phyloP scores from a whole-genome alignment of 2,888 invertebrate genomes.

The Leucophora obtusa region DNA sequence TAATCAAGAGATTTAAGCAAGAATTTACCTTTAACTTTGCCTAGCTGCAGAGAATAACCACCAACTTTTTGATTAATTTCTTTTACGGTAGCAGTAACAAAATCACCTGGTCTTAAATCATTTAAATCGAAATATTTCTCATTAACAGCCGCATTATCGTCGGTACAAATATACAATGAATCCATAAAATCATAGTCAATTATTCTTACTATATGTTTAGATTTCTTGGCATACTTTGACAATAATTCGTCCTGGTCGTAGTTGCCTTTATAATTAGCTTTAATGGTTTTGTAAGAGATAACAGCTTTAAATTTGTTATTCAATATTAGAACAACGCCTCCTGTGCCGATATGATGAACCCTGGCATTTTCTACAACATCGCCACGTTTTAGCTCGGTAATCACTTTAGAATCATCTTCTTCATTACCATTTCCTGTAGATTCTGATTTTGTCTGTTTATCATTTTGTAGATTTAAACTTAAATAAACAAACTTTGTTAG shows the following conservation, averaged over 20 bases:
- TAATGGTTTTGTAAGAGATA: slow-evolving; percentile 74
- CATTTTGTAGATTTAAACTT: slow-evolving; percentile 77
- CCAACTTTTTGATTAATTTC: slow-evolving; percentile 79
- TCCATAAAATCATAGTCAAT: slow-evolving; percentile 84
- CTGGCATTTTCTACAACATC: slow-evolving; percentile 81
- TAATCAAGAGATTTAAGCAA: too few species aligned
- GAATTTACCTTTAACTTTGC: slow-evolving; percentile 79
- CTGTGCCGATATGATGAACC: slow-evolving; percentile 78
- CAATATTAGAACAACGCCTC: slow-evolving; percentile 77
- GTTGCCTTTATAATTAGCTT: slow-evolving; percentile 73
- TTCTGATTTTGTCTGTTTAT: slow-evolving; percentile 40
- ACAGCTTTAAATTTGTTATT: slow-evolving; percentile 74
- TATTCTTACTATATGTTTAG: slow-evolving; percentile 81
- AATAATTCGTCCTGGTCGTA: slow-evolving; percentile 77
- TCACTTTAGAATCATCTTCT: slow-evolving; percentile 64
- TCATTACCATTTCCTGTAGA: neutral
- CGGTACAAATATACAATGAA: slow-evolving; percentile 84
- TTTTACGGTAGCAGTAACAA: slow-evolving; percentile 80
- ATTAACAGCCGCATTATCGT: slow-evolving; percentile 81
- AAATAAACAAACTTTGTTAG: slow-evolving; percentile 84
- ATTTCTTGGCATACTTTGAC: slow-evolving; percentile 75
- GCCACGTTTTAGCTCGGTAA: slow-evolving; percentile 79
- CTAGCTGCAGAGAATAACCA: slow-evolving; percentile 80
- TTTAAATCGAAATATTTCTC: slow-evolving; percentile 81
- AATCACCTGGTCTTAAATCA: slow-evolving; percentile 81